Evolutionary conservation across 2,888 invertebrate genomes (phyloP), one percentile per base, ranked within the genome.

Genomic region (Biston stratarius): DNA sequence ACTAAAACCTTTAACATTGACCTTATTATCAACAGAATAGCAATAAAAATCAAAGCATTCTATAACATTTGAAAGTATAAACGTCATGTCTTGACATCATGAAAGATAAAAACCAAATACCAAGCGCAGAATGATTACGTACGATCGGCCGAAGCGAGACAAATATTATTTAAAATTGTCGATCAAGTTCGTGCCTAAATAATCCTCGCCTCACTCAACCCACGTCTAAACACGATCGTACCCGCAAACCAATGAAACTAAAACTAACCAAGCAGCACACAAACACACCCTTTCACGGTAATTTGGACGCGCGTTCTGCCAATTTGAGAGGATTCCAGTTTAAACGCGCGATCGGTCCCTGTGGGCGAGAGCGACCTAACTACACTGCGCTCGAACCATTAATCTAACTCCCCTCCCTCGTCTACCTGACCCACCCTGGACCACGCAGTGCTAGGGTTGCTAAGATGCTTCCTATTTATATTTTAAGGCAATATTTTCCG

Each of bases 311-410:
- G 58, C 62, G 77, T 80, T 76, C 80, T 78, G 82, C 82, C 85
- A 89, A 89, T 88, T 90, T 86, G 86, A 85, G 85, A 82, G 86
- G 86, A 88, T 84, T 83, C 84, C 72, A 79, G 88, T 87, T 88
- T 88, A 88, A 85, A 83, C 83, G 84, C 75, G 74, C 76, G 85
- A 90, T 90, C 90, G 89, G 85, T 89, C 90, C 89, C 89, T 73
- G 80, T 74, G 87, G 88, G 87, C 81, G 78, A 81, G 87, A 87
- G 87, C 81, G 78, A 80, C 62, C 78, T 77, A 74, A 76, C 78
- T 56, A 60, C 64, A 6, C 45, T 42, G 38, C 38, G 53, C 61
- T 63, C 62, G 60, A 55, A 45, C 84, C 87, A 89, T 91, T 89
- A 89, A 89, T 90, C 87, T 87, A 76, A 78, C 82, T 78, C 77